These are phyloP conservation scores for Euglossa dilemma DNA, from an alignment of 1,140 invertebrate genomes.

Conservation along the genomic window DNA sequence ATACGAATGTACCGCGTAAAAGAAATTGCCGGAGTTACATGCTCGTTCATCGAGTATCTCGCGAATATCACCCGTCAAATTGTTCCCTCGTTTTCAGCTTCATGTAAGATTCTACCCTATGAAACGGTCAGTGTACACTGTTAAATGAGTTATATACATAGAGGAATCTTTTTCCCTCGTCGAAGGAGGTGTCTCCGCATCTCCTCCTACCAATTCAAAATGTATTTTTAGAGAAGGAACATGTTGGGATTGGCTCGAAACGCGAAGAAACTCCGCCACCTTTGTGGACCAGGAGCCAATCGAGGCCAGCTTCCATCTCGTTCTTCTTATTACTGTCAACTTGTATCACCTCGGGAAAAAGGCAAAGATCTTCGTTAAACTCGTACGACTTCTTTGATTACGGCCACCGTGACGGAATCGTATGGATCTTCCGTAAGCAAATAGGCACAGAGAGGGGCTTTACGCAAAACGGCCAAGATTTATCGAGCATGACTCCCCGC, in stretches of 20 bases:
- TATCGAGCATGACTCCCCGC: conserved; percentile 10
- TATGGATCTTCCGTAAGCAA: conserved; percentile 25
- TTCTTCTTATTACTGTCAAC: conserved; percentile 46
- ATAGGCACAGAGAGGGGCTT: neutral
- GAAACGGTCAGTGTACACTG: conserved; percentile 20
- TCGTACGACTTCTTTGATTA: conserved; percentile 50
- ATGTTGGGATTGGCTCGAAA: conserved; percentile 64
- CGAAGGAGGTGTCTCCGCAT: conserved; percentile 64
- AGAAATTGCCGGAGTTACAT: neutral
- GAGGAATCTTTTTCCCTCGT: conserved; percentile 49
- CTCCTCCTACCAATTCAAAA: conserved; percentile 73
- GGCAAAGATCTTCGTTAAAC: conserved; percentile 48
- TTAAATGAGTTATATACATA: conserved; percentile 50
- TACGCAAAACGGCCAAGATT: conserved; percentile 14
- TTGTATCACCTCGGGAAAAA: conserved; percentile 52
- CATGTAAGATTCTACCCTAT: neutral
- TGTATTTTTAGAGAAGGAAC: conserved; percentile 71
- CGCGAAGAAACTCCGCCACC: conserved; percentile 68
- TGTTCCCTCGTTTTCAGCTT: neutral
- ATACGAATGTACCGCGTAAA: neutral
- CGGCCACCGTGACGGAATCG: conserved; percentile 18
- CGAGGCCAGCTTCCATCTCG: conserved; percentile 28
- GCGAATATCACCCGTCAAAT: conserved; percentile 11
- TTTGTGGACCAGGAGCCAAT: conserved; percentile 63
- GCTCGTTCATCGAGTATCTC: neutral